Evolutionary conservation across 2,797 vertebrate genomes (phyloP).

Genomic region (Falco cherrug): DNA sequence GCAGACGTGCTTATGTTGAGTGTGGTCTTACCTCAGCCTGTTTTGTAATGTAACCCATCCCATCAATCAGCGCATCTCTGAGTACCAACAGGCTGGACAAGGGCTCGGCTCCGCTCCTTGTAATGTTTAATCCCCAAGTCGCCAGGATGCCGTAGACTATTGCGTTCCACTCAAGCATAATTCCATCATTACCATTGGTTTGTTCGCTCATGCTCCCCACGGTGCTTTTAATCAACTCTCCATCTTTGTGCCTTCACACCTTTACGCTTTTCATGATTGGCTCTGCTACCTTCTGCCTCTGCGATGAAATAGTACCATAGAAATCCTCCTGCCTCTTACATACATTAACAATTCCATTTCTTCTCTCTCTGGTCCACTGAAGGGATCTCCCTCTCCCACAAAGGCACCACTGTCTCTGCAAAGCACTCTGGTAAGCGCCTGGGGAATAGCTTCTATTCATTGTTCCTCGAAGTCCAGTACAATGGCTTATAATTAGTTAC

Average conservation of each 20-base stretch:
- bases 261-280: slow-evolving; percentile 64
- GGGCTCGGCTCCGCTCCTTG: not conserved
- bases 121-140: slow-evolving; percentile 1
- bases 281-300: slow-evolving; percentile 61
- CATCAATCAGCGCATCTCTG: not conserved
- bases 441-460: slow-evolving; percentile 43
- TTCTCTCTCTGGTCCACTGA: slow-evolving; percentile 63
- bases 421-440: not conserved
- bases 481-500: slow-evolving; percentile 54
- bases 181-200: slow-evolving; percentile 63
- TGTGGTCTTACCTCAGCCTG: not conserved
- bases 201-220: slow-evolving; percentile 28
- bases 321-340: slow-evolving; percentile 57
- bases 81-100: not conserved
- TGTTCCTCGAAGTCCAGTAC: slow-evolving; percentile 43
- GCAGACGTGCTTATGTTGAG: not conserved
- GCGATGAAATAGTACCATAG: slow-evolving; percentile 59
- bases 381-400: slow-evolving; percentile 53
- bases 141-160: not conserved
- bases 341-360: slow-evolving; percentile 65
- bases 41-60: not conserved
- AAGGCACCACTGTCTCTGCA: slow-evolving; percentile 37
- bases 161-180: slow-evolving; percentile 49
- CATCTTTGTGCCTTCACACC: slow-evolving; percentile 69
- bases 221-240: slow-evolving; percentile 68